A percentile compares a stretch with the other conserved stretches of the same genome.
phyloP scores from a whole-genome alignment of 2,888 invertebrate species.

The Pachliopta kotzebuea region DNA sequence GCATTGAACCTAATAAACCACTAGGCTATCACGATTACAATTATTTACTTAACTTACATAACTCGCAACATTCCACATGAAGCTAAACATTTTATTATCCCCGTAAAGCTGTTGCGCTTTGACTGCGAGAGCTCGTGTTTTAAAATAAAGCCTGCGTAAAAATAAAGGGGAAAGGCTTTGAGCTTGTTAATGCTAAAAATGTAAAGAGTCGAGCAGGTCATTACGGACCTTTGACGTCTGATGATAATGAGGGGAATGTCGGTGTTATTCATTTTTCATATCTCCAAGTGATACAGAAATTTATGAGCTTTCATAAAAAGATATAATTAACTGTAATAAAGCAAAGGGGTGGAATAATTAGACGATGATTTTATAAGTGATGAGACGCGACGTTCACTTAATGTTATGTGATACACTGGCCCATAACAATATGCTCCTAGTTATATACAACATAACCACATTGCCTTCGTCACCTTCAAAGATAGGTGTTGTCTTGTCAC shows the following conservation, averaged over 20 bases:
- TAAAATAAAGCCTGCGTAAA: constrained; percentile 18
- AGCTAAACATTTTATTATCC: constrained; percentile 10
- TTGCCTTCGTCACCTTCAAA: too few species aligned
- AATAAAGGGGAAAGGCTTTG: background rate
- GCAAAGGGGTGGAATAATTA: too few species aligned
- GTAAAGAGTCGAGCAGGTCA: constrained; percentile 25
- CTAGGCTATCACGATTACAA: too few species aligned
- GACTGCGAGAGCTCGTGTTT: background rate
- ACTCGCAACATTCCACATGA: too few species aligned
- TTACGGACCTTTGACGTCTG: constrained; percentile 22
- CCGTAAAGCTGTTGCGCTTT: constrained; percentile 3
- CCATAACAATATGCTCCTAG: too few species aligned
- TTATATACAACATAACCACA: too few species aligned
- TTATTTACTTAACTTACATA: background rate
- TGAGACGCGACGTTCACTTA: too few species aligned
- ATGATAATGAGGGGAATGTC: constrained; percentile 18
- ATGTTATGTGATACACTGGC: too few species aligned
- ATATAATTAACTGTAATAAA: too few species aligned
- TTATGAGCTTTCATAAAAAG: background rate
- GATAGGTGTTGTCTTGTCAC: too few species aligned
- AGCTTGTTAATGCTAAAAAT: constrained; percentile 24
- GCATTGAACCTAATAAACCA: too few species aligned
- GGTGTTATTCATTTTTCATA: constrained; percentile 11
- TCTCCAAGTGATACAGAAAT: background rate
- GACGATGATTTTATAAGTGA: too few species aligned